Conservation (phyloP, 2,797 vertebrate species). For the Fistularia commersonii region DNA sequence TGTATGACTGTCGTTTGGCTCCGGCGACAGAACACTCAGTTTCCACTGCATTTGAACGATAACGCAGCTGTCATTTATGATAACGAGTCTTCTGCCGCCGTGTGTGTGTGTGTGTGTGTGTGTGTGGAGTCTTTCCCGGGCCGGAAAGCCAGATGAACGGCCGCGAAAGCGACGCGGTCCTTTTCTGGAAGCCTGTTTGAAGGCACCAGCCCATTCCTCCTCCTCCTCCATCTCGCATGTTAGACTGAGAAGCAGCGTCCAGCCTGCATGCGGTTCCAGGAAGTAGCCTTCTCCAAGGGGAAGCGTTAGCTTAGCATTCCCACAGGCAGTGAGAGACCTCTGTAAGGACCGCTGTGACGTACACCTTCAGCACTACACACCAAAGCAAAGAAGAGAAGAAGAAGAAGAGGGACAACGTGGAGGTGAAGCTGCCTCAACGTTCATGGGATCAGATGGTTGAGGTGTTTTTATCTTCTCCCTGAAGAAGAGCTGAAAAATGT, state of each 20-base stretch:
- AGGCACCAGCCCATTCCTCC: conserved; percentile 32
- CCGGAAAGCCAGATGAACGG: conserved; percentile 53
- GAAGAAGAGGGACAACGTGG: no score
- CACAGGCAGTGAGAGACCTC: no score
- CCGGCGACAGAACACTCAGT: conserved; percentile 22
- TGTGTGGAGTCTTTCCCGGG: conserved; percentile 29
- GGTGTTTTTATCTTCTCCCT: no score
- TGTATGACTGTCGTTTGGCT: conserved; percentile 13
- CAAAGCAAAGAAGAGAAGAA: no score
- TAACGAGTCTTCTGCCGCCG: conserved; percentile 53
- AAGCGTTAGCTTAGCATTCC: no score
- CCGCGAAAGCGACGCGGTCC: conserved; percentile 38
- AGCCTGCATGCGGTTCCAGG: no score
- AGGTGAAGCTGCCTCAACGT: no score
- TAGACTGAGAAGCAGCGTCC: not conserved
- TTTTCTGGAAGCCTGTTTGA: conserved; percentile 45
- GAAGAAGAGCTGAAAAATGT: no score
- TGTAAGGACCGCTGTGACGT: no score
- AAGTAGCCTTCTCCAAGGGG: no score
- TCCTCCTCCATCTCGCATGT: not conserved
- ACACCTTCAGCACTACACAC: no score
- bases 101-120: conserved; percentile 19
- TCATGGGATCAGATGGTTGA: no score
- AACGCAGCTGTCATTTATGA: conserved; percentile 57
- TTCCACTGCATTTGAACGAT: conserved; percentile 50